Conservation (phyloP, 2,888 invertebrate genomes). For the Patella caerulea region DNA sequence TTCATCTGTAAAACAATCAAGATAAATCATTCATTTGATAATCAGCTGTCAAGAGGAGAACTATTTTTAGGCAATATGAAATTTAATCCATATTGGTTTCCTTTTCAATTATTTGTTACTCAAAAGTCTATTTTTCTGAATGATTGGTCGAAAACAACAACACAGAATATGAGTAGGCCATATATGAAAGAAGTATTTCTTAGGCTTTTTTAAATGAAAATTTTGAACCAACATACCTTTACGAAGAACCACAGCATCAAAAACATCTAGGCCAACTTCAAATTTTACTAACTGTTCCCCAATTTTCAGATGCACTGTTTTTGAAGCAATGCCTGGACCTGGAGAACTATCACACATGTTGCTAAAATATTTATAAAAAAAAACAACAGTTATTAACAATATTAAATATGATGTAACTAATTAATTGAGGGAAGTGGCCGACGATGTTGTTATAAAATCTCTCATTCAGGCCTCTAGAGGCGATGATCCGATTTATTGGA, state of each 20-base stretch:
- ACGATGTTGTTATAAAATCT: no score
- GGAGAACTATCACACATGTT: not conserved
- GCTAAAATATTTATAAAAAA: no score
- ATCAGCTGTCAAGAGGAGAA: not conserved
- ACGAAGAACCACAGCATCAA: slow-evolving; percentile 8
- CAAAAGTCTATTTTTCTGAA: not conserved
- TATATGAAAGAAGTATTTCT: not conserved
- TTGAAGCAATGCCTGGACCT: slow-evolving; percentile 4
- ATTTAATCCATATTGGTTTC: not conserved
- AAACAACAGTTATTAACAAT: no score
- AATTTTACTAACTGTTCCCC: slow-evolving; percentile 3
- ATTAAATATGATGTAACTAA: no score
- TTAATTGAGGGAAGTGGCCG: no score
- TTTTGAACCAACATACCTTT: slow-evolving; percentile 6
- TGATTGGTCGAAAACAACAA: not conserved
- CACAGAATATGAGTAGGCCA: not conserved
- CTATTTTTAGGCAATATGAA: slow-evolving; percentile 1
- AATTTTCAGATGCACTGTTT: not conserved
- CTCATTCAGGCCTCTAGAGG: no score
- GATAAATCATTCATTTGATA: not conserved
- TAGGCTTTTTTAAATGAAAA: not conserved
- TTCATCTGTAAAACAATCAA: slow-evolving; percentile 1
- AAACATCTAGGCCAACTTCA: slow-evolving; percentile 4
- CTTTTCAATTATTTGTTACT: not conserved
- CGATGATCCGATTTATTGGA: no score